Conservation (phyloP, 1,140 invertebrate species). For the Eumaeus atala region DNA sequence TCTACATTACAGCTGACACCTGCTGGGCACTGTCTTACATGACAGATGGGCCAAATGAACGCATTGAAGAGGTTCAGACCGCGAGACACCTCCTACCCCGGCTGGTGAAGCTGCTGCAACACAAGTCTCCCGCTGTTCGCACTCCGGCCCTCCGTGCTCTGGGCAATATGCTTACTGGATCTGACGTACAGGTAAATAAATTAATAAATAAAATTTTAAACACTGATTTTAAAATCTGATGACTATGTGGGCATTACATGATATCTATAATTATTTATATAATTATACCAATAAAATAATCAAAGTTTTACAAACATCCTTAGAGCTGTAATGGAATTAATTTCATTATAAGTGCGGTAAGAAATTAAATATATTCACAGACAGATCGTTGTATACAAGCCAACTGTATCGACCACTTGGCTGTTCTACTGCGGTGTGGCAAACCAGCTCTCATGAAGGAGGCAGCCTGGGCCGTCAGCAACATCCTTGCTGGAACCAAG, state of each 20-base stretch:
- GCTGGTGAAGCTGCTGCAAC: slow-evolving; percentile 84
- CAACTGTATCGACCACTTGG: slow-evolving; percentile 84
- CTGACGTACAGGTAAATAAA: slow-evolving; percentile 78
- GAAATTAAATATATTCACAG: slow-evolving; percentile 65
- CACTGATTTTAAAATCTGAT: too few relatives aligned
- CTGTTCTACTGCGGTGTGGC: slow-evolving; percentile 82
- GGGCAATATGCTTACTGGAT: slow-evolving; percentile 92
- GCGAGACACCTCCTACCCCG: slow-evolving; percentile 82
- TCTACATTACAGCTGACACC: slow-evolving; percentile 83
- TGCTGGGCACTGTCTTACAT: slow-evolving; percentile 98
- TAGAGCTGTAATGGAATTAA: too few relatives aligned
- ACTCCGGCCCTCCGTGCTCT: slow-evolving; percentile 92
- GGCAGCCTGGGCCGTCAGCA: slow-evolving; percentile 99
- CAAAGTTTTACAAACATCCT: too few relatives aligned
- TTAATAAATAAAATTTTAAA: not conserved
- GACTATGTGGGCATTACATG: too few relatives aligned
- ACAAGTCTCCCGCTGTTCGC: slow-evolving; percentile 82
- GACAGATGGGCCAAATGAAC: slow-evolving; percentile 94
- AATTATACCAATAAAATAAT: too few relatives aligned
- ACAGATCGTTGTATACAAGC: slow-evolving; percentile 92
- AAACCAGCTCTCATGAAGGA: slow-evolving; percentile 89
- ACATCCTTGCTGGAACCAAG: slow-evolving; percentile 97
- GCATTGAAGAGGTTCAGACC: slow-evolving; percentile 89
- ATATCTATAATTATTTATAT: too few relatives aligned
- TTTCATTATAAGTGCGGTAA: too few relatives aligned